These are phyloP conservation scores for Microctonus aethiopoides DNA, from an alignment of 2,888 invertebrate species.

Conservation along the genomic window DNA sequence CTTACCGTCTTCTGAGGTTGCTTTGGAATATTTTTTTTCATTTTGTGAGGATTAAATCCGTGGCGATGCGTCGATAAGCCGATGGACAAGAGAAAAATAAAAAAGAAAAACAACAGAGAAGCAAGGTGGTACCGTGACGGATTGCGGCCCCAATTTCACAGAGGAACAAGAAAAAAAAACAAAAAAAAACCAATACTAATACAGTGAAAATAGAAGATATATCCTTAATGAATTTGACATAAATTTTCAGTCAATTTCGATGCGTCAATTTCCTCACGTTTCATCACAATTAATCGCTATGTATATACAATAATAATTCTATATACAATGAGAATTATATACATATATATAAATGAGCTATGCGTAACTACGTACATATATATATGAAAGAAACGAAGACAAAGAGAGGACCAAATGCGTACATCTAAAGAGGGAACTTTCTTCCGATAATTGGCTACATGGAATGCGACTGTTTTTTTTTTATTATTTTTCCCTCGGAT, in stretches of 20 bases:
- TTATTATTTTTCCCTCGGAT: conserved; percentile 27
- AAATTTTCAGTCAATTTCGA: neutral
- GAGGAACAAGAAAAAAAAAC: neutral
- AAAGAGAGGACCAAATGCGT: conserved; percentile 38
- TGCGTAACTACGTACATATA: too few relatives aligned
- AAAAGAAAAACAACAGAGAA: conserved; percentile 49
- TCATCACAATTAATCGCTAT: neutral
- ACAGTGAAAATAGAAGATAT: neutral
- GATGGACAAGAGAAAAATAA: conserved; percentile 57
- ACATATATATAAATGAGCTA: neutral
- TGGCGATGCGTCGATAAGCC: conserved; percentile 63
- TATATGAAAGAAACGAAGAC: conserved; percentile 20
- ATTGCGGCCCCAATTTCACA: neutral
- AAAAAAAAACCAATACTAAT: neutral
- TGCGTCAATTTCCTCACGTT: neutral
- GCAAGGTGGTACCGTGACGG: neutral
- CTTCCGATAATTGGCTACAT: conserved; percentile 50
- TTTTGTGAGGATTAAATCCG: conserved; percentile 62
- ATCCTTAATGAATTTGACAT: neutral
- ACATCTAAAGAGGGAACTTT: conserved; percentile 39
- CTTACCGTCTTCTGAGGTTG: conserved; percentile 44
- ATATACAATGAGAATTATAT: conserved; percentile 1
- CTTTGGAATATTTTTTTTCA: conserved; percentile 45
- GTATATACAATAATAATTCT: neutral
- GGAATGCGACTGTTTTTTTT: conserved; percentile 47